These are phyloP conservation scores for Drosophila rufa DNA, from an alignment of 1,140 invertebrate genomes.

Conservation along the genomic window DNA sequence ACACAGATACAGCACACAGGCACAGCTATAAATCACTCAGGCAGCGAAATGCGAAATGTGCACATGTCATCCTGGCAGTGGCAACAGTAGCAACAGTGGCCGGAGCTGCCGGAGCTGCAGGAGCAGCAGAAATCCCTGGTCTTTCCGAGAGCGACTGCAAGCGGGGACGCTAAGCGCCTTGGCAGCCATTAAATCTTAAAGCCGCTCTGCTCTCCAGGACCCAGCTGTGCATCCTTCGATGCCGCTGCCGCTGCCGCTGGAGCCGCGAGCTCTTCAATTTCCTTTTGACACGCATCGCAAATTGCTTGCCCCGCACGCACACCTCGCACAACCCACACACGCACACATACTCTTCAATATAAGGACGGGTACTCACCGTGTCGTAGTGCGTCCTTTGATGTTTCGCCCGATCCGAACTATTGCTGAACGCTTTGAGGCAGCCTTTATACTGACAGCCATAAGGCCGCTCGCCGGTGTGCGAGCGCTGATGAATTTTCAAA, in stretches of 20 bases:
- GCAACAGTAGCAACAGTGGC: constrained; percentile 16
- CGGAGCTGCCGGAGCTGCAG: constrained; percentile 18
- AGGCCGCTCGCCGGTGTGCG: constrained; percentile 96
- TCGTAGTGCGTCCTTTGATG: constrained; percentile 98
- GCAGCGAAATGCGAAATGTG: constrained; percentile 79
- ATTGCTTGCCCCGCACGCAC: constrained; percentile 53
- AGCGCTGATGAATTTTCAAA: constrained; percentile 97
- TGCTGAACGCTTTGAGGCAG: constrained; percentile 97
- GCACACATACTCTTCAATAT: constrained; percentile 8
- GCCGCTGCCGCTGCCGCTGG: constrained; percentile 16
- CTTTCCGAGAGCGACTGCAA: constrained; percentile 33
- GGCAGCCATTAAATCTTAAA: constrained; percentile 56
- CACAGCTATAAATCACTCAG: constrained; percentile 80
- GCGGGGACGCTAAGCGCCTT: constrained; percentile 46
- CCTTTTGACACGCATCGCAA: constrained; percentile 73
- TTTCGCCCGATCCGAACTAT: constrained; percentile 98
- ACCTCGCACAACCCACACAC: constrained; percentile 8
- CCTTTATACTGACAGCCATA: constrained; percentile 94
- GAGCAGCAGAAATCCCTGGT: constrained; percentile 15
- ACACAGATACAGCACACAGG: constrained; percentile 52
- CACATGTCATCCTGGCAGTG: constrained; percentile 69
- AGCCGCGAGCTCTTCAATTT: constrained; percentile 69
- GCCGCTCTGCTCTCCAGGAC: constrained; percentile 22
- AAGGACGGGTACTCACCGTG: constrained; percentile 89
- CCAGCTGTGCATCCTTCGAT: constrained; percentile 33